Evolutionary conservation across 2,888 invertebrate species (phyloP).

Genomic region (Sesamia inferens): DNA sequence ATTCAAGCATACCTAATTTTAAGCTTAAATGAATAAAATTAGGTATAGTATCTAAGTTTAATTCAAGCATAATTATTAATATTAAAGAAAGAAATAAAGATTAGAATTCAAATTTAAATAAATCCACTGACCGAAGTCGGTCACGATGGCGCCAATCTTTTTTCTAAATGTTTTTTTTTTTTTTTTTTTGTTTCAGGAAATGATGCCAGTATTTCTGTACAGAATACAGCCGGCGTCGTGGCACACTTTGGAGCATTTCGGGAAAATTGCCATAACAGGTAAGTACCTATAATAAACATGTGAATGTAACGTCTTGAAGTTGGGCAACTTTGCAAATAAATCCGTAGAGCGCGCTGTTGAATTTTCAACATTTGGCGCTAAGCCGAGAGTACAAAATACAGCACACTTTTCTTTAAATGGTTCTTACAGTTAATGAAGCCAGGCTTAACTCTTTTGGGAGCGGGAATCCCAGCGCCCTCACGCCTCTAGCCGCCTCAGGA

Average conservation of each 20-base stretch:
- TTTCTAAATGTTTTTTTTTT: slow-evolving; percentile 60
- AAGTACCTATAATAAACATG: neutral
- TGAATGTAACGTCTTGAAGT: neutral
- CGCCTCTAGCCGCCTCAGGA: no score
- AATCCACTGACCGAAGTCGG: no score
- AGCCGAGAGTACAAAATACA: no score
- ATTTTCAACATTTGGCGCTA: neutral
- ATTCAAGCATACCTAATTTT: no score
- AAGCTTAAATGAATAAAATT: no score
- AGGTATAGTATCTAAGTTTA: no score
- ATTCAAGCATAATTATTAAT: no score
- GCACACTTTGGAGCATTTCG: slow-evolving; percentile 78
- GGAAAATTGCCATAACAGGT: slow-evolving; percentile 79
- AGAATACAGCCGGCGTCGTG: slow-evolving; percentile 76
- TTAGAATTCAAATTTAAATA: no score
- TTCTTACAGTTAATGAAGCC: neutral
- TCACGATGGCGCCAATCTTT: neutral
- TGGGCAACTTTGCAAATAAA: neutral
- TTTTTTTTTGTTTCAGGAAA: slow-evolving; percentile 74
- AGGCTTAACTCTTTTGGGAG: neutral
- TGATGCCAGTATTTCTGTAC: slow-evolving; percentile 68
- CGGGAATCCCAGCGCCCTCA: no score
- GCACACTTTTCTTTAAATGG: neutral
- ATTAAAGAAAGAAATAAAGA: no score
- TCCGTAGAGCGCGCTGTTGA: neutral